A percentile compares a stretch with the other conserved stretches of the same genome.
These are phyloP conservation scores for Rhineura floridana DNA, from an alignment of 2,113 vertebrate species.

Conservation along the genomic window DNA sequence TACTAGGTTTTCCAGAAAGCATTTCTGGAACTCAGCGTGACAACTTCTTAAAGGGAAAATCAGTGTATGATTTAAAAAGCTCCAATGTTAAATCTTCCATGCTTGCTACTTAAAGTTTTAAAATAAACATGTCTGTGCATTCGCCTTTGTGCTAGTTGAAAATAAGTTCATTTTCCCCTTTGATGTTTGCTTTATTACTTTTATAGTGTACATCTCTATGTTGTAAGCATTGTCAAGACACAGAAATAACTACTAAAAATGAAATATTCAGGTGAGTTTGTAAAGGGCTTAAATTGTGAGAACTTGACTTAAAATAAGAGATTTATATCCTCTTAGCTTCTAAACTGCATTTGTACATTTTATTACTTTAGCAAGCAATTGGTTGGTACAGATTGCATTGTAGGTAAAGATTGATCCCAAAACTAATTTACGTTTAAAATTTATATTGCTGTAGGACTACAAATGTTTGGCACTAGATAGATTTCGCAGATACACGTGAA, in stretches of 20 bases:
- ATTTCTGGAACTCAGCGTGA: not conserved
- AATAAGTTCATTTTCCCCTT: not conserved
- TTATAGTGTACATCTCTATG: constrained; percentile 94
- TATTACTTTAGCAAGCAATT: not conserved
- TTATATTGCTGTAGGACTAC: not conserved
- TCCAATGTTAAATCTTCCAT: not conserved
- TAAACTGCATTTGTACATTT: not conserved
- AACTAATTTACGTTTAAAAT: too few relatives aligned
- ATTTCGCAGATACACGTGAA: not conserved
- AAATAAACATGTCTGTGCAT: not conserved
- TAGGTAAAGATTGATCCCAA: not conserved
- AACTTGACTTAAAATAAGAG: not conserved
- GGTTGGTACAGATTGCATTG: not conserved
- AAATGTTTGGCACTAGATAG: not conserved
- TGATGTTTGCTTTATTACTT: not conserved
- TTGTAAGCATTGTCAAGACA: constrained; percentile 96
- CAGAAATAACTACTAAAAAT: constrained; percentile 97
- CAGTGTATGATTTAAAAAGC: not conserved
- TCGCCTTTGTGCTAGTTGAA: not conserved
- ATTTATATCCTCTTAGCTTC: not conserved
- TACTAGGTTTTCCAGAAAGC: not conserved
- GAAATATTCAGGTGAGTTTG: constrained; percentile 96
- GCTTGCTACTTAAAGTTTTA: not conserved
- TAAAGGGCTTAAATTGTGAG: constrained; percentile 1
- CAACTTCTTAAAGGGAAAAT: not conserved